Evolutionary conservation across 92 coral and sea anemone genomes (phyloP).

Genomic region (Phenganax stokvisi): DNA sequence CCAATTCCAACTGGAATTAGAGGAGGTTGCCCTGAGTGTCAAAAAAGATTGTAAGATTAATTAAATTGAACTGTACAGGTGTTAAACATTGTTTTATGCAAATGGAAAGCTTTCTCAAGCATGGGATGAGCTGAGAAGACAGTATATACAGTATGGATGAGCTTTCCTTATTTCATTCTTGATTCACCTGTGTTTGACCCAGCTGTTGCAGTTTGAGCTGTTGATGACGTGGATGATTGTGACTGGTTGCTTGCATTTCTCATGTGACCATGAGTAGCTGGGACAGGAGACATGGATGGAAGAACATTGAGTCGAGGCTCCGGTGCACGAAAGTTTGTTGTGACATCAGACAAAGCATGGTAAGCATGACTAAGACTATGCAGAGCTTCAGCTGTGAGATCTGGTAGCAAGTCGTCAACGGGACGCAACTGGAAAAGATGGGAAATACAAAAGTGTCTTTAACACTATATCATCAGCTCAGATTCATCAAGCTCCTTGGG

Average conservation of each 20-base stretch:
- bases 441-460: neutral
- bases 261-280: slow-evolving; percentile 22
- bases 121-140: too few relatives aligned
- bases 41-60: too few relatives aligned
- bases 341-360: slow-evolving; percentile 94
- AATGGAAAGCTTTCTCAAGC: too few relatives aligned
- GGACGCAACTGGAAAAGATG: slow-evolving; percentile 60
- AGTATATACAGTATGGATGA: too few relatives aligned
- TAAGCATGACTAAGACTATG: slow-evolving; percentile 95
- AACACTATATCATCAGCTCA: too few relatives aligned
- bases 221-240: neutral
- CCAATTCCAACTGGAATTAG: slow-evolving; percentile 6
- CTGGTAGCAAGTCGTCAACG: slow-evolving; percentile 89
- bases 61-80: too few relatives aligned
- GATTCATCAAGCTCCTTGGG: too few relatives aligned
- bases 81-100: too few relatives aligned
- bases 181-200: slow-evolving; percentile 5
- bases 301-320: slow-evolving; percentile 83
- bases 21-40: too few relatives aligned
- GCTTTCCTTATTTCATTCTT: too few relatives aligned
- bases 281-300: slow-evolving; percentile 64
- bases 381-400: slow-evolving; percentile 81
- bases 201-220: slow-evolving; percentile 11
- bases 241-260: slow-evolving; percentile 38
- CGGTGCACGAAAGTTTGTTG: slow-evolving; percentile 77